These are phyloP conservation scores for Echinops telfairi DNA, from an alignment of 2,113 vertebrate genomes.

Conservation along the genomic window DNA sequence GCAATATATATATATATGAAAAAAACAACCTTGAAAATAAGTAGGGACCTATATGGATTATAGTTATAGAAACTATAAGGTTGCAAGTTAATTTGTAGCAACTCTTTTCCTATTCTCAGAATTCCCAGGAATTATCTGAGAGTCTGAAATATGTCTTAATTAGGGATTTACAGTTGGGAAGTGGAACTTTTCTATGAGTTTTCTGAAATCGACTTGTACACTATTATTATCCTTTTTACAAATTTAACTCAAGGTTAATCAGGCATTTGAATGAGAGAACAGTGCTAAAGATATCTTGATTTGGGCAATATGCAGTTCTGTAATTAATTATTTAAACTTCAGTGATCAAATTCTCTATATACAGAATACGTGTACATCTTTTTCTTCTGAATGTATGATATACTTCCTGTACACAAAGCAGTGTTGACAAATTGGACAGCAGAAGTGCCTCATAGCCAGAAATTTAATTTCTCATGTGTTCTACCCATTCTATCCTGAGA, in stretches of 20 bases:
- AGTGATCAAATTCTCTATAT: neutral
- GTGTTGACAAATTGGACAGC: too few relatives aligned
- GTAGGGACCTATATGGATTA: neutral
- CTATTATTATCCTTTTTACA: neutral
- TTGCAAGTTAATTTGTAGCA: neutral
- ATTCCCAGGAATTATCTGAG: neutral
- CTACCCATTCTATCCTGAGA: neutral
- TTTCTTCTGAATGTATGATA: conserved; percentile 8
- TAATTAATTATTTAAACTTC: neutral
- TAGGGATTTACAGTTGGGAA: neutral
- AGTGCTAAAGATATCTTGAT: neutral
- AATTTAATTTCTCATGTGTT: conserved; percentile 30
- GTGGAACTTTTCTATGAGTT: too few relatives aligned
- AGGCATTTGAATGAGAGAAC: neutral
- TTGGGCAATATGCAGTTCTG: neutral
- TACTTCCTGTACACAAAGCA: neutral
- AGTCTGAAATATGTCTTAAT: neutral
- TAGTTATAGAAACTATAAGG: neutral
- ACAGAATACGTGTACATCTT: neutral
- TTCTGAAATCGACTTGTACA: neutral
- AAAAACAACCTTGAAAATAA: neutral
- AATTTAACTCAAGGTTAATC: neutral
- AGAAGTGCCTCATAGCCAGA: neutral
- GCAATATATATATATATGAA: neutral
- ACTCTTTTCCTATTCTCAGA: neutral